Evolutionary conservation across 2,797 vertebrate species (phyloP).

Genomic region (Chelon auratus): DNA sequence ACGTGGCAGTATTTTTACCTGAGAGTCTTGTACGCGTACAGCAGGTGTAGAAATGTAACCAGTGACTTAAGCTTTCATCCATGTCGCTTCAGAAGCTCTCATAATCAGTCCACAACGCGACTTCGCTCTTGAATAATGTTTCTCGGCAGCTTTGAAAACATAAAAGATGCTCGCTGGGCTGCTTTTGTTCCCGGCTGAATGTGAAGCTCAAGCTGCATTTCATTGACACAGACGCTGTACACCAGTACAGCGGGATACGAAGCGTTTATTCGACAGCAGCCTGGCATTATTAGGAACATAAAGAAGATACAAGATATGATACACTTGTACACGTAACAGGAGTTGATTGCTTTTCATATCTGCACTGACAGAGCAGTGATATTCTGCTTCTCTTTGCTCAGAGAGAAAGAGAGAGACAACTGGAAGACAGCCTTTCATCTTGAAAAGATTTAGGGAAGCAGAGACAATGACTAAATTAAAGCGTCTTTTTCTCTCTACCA

Average conservation of each 20-base stretch:
- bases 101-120: constrained; percentile 2
- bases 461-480: constrained; percentile 82
- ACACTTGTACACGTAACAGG: constrained; percentile 29
- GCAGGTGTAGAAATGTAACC: not conserved
- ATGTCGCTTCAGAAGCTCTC: constrained; percentile 2
- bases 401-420: constrained; percentile 7
- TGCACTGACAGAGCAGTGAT: constrained; percentile 33
- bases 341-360: constrained; percentile 55
- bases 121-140: constrained; percentile 19
- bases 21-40: not conserved
- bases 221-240: constrained; percentile 22
- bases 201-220: not conserved
- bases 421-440: constrained; percentile 41
- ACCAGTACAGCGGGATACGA: constrained; percentile 6
- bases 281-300: constrained; percentile 32
- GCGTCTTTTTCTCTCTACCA: constrained; percentile 33
- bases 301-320: constrained; percentile 47
- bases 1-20: not conserved
- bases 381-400: constrained; percentile 22
- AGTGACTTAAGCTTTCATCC: not conserved
- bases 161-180: constrained; percentile 22
- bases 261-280: constrained; percentile 26
- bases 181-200: constrained; percentile 28
- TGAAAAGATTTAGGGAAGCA: constrained; percentile 65
- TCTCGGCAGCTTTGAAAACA: constrained; percentile 31